phyloP scores from a whole-genome alignment of 2,797 vertebrate species.

The Margarornis squamiger region DNA sequence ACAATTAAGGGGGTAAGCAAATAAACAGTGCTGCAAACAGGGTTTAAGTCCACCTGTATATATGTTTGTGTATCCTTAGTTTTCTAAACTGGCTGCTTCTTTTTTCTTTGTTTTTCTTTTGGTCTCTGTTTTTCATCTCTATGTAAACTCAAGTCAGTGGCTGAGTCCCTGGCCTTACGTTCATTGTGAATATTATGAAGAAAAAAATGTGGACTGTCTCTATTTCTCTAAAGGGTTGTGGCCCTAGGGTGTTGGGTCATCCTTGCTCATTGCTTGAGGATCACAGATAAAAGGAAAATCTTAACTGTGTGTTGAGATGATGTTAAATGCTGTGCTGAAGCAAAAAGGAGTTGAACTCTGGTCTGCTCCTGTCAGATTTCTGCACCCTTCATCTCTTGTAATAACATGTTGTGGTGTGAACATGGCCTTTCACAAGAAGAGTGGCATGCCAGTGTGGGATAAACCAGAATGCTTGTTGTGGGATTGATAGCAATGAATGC shows the following conservation, averaged over 20 bases:
- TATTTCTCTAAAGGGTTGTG: not conserved
- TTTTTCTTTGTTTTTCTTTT: not conserved
- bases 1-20: not conserved
- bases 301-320: not conserved
- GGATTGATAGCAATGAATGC: not conserved
- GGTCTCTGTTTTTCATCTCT: not conserved
- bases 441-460: not conserved
- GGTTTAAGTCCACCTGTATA: not conserved
- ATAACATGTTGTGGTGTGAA: not conserved
- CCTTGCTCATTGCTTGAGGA: not conserved
- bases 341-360: not conserved
- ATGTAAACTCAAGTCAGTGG: not conserved
- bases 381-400: not conserved
- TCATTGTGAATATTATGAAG: not conserved
- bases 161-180: not conserved
- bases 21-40: not conserved
- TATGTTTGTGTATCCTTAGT: not conserved
- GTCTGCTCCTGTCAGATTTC: constrained; percentile 12
- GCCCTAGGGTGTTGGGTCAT: not conserved
- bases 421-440: constrained; percentile 20
- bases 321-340: not conserved
- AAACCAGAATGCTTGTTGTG: not conserved
- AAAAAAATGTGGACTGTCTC: not conserved
- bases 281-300: not conserved
- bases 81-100: not conserved